Evolutionary conservation across 2,888 invertebrate genomes (phyloP), one percentile per base, ranked within the genome.

Genomic region (Deilephila elpenor): DNA sequence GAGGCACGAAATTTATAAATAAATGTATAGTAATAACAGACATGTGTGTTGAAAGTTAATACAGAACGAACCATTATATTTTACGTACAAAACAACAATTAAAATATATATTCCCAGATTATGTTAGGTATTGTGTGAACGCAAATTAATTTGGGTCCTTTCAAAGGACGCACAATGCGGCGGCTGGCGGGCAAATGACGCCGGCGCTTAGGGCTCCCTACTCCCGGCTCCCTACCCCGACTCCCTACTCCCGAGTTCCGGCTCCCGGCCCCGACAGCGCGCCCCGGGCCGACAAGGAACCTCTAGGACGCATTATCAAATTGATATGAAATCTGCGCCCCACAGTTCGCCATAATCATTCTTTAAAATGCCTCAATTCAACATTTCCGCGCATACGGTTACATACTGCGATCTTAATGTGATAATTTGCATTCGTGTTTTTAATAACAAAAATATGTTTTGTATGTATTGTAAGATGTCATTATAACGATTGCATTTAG

Each of bases 101-200:
- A 79, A 79, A 78, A 77, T 73, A 80, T 79, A 78, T 75, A 79
- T 75, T 78, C 34, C 71, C 77, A 71, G 67, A 70, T 25, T 25
- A 25, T 71, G 71, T 76, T 75, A 74, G 76, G 74, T 77, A 75
- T 75, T 74, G 74, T 73, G 61, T 71, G 73, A 70, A 75, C 37
- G 62, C 67, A 75, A 75, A 77, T 75, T 76, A 77, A 72, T 73
- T 70, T 71, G 70, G 71, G 70, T 62, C 75, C 77, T 76, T 78
- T 82, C 75, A 78, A 78, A 71, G 75, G 73, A 72, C 73, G 62
- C 71, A 81, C 82, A 80, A 82, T 79, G 73, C 75, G 19, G 25
- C 83, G 84, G 84, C 77, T 37, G 73, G 60, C 62, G 76, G 84
- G 84, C 84, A 82, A 83, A 79, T 78, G 73, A 77, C 76, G 74